Percentiles rank a stretch among this genome's conserved stretches.
Conservation (phyloP, 2,797 vertebrate species). For the Arrhamphus sclerolepis region DNA sequence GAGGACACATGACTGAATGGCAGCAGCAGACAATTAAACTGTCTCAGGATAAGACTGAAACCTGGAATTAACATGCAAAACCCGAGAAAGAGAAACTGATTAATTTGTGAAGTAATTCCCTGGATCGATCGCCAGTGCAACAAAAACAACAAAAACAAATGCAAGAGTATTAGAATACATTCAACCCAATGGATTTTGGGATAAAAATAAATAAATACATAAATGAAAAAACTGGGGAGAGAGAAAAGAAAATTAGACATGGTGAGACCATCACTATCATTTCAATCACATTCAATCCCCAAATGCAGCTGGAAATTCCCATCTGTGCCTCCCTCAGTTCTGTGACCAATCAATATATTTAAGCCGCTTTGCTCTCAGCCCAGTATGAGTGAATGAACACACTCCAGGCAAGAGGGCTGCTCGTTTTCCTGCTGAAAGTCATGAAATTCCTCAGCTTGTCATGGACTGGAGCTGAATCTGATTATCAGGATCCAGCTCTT, state of each 20-base stretch:
- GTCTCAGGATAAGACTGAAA: not conserved
- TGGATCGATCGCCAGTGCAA: not conserved
- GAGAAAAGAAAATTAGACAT: constrained; percentile 22
- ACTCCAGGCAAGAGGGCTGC: constrained; percentile 29
- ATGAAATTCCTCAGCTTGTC: constrained; percentile 28
- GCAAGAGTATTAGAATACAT: constrained; percentile 6
- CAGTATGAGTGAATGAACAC: constrained; percentile 23
- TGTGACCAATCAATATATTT: constrained; percentile 64
- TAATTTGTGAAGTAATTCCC: constrained; percentile 8
- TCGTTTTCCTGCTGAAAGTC: constrained; percentile 39
- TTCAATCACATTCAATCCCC: constrained; percentile 31
- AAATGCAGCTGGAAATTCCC: constrained; percentile 50
- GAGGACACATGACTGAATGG: constrained; percentile 10
- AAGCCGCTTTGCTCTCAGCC: constrained; percentile 39
- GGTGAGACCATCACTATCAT: constrained; percentile 19
- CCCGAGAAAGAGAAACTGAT: constrained; percentile 22
- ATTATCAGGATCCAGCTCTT: not conserved
- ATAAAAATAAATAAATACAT: constrained; percentile 1
- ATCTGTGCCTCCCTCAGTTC: constrained; percentile 49
- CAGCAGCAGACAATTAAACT: constrained; percentile 19
- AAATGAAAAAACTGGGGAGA: constrained; percentile 23
- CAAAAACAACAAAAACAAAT: constrained; percentile 7
- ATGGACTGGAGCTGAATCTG: not conserved
- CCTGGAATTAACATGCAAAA: constrained; percentile 23
- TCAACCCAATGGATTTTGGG: not conserved